Evolutionary conservation across 2,797 vertebrate genomes (phyloP).

Genomic region (Rhincodon typus): DNA sequence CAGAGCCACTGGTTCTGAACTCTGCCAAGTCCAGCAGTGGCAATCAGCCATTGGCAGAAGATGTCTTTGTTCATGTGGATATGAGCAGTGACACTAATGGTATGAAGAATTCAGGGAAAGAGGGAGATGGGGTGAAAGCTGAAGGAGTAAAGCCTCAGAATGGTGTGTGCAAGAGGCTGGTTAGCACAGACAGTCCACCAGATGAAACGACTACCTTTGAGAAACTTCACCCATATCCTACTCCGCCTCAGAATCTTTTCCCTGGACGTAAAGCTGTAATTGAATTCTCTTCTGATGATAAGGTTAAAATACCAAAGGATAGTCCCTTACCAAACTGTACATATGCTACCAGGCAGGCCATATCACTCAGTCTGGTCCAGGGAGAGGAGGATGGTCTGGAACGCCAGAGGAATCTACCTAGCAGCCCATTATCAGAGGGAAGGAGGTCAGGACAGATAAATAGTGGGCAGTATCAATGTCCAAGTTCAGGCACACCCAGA

Average conservation of each 20-base stretch:
- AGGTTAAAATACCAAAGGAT: constrained; percentile 90
- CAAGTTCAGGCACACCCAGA: constrained; percentile 50
- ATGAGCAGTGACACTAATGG: constrained; percentile 69
- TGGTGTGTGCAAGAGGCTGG: constrained; percentile 65
- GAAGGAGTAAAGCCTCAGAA: constrained; percentile 60
- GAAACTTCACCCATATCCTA: constrained; percentile 85
- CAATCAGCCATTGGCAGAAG: constrained; percentile 75
- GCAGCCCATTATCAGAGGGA: constrained; percentile 65
- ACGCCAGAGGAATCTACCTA: constrained; percentile 57
- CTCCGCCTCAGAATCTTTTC: constrained; percentile 77
- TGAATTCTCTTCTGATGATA: constrained; percentile 87
- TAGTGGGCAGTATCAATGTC: not conserved
- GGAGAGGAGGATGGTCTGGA: constrained; percentile 61
- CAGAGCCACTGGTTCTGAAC: constrained; percentile 85
- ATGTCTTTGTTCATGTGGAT: constrained; percentile 93
- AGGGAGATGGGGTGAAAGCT: constrained; percentile 22
- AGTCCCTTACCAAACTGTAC: constrained; percentile 94
- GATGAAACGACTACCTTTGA: constrained; percentile 70
- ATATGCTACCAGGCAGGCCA: constrained; percentile 89
- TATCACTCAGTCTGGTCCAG: constrained; percentile 88
- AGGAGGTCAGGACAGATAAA: constrained; percentile 51
- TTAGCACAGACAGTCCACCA: constrained; percentile 56
- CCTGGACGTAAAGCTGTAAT: constrained; percentile 84
- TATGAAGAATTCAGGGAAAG: constrained; percentile 43
- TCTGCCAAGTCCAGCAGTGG: constrained; percentile 84